A percentile compares a stretch with the other conserved stretches of the same genome.
These are phyloP conservation scores for Dyspetes luteomarginatus DNA, from an alignment of 2,888 invertebrate genomes.

Conservation along the genomic window DNA sequence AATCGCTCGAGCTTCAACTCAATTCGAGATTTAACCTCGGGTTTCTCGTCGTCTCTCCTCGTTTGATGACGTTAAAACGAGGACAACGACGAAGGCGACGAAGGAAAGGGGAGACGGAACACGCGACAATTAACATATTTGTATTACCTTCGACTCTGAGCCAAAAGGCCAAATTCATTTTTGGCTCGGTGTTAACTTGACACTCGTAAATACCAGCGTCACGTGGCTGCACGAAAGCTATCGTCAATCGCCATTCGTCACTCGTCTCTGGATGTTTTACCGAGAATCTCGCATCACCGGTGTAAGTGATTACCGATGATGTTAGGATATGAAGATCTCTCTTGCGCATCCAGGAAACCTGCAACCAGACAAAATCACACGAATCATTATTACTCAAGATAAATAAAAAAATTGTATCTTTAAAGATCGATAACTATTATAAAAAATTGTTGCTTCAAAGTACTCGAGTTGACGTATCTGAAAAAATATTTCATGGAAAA, in stretches of 20 bases:
- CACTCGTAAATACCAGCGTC: constrained; percentile 95
- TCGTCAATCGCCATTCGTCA: constrained; percentile 94
- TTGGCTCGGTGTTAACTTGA: constrained; percentile 95
- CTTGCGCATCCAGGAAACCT: constrained; percentile 94
- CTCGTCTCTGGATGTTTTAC: constrained; percentile 92
- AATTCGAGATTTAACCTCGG: constrained; percentile 17
- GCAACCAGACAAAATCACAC: constrained; percentile 68
- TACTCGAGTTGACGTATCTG: too few species aligned
- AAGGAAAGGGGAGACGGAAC: constrained; percentile 18
- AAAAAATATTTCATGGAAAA: too few species aligned
- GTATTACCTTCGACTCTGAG: constrained; percentile 91
- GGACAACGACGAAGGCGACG: constrained; percentile 60
- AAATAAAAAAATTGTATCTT: background rate
- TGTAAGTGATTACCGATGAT: constrained; percentile 93
- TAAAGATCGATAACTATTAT: too few species aligned
- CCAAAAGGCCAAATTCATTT: constrained; percentile 92
- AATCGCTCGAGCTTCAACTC: constrained; percentile 10
- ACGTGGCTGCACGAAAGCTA: constrained; percentile 92
- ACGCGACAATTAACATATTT: constrained; percentile 17
- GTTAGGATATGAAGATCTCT: constrained; percentile 94
- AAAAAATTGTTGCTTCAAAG: too few species aligned
- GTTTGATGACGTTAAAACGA: constrained; percentile 26
- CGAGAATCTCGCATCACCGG: constrained; percentile 94
- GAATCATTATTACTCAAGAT: background rate
- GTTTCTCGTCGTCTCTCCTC: constrained; percentile 5